phyloP scores from a whole-genome alignment of 1,140 invertebrate species.

The Lordiphosa clarofinis region DNA sequence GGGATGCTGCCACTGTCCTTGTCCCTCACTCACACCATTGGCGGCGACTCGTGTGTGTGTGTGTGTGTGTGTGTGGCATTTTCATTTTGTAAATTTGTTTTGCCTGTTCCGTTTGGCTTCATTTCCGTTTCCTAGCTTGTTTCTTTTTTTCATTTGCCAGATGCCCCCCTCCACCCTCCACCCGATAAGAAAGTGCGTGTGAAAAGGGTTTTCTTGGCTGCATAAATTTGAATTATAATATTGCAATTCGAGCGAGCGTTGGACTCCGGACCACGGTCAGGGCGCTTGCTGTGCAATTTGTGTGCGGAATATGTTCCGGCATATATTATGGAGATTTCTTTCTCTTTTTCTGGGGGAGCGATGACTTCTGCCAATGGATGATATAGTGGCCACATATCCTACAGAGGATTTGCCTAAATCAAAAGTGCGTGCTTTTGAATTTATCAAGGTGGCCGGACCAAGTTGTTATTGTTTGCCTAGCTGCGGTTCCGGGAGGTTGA shows the following conservation, averaged over 20 bases:
- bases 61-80: conserved; percentile 59
- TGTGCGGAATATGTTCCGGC: conserved; percentile 77
- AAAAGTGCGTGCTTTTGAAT: conserved; percentile 78
- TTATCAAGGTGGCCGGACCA: conserved; percentile 62
- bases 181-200: conserved; percentile 76
- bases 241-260: conserved; percentile 25
- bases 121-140: conserved; percentile 57
- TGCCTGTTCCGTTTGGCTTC: conserved; percentile 76
- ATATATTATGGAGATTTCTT: conserved; percentile 79
- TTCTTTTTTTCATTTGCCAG: conserved; percentile 38
- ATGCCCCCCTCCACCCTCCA: conserved; percentile 18
- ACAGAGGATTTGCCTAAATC: conserved; percentile 74
- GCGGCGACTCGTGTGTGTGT: conserved; percentile 7
- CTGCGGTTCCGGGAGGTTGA: conserved; percentile 46
- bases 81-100: conserved; percentile 78
- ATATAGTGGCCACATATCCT: conserved; percentile 60
- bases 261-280: conserved; percentile 36
- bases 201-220: conserved; percentile 67
- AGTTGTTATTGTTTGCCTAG: conserved; percentile 50
- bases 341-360: conserved; percentile 17
- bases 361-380: conserved; percentile 52
- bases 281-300: conserved; percentile 67
- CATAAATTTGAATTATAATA: conserved; percentile 79
- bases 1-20: conserved; percentile 38
- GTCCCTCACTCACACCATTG: not conserved